Evolutionary conservation across 2,888 invertebrate species (phyloP).

Genomic region (Beris morrisii): DNA sequence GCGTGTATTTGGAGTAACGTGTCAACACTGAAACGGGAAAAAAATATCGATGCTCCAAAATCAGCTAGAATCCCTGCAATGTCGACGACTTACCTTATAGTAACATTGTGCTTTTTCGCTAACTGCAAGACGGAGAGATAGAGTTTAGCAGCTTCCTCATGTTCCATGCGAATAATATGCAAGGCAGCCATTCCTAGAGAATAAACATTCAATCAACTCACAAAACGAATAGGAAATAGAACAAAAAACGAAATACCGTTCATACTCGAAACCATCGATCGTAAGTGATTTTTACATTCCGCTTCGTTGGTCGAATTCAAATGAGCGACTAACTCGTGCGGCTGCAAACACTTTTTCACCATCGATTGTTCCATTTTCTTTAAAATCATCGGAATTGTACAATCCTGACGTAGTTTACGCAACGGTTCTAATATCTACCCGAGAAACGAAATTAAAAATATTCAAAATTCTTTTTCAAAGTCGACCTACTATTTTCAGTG

Average conservation of each 20-base stretch:
- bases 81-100: constrained; percentile 40
- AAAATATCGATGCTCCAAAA: background rate
- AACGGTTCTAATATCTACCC: constrained; percentile 63
- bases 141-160: constrained; percentile 60
- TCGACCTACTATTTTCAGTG: constrained; percentile 46
- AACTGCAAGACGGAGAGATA: constrained; percentile 66
- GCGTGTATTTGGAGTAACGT: constrained; percentile 69
- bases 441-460: constrained; percentile 11
- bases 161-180: constrained; percentile 60
- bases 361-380: constrained; percentile 57
- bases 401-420: constrained; percentile 68
- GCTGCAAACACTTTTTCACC: constrained; percentile 60
- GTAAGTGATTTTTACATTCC: constrained; percentile 66
- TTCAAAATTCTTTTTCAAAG: constrained; percentile 2
- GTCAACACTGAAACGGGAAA: constrained; percentile 60
- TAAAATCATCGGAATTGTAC: constrained; percentile 69
- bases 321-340: constrained; percentile 67
- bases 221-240: background rate
- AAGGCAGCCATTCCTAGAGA: constrained; percentile 64
- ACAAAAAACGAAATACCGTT: constrained; percentile 58
- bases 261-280: constrained; percentile 64
- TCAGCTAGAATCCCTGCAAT: background rate
- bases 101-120: constrained; percentile 47
- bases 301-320: constrained; percentile 63
- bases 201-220: constrained; percentile 24